These are phyloP conservation scores for Anarhynchus alexandrinus DNA, from an alignment of 2,113 vertebrate genomes.

Conservation along the genomic window DNA sequence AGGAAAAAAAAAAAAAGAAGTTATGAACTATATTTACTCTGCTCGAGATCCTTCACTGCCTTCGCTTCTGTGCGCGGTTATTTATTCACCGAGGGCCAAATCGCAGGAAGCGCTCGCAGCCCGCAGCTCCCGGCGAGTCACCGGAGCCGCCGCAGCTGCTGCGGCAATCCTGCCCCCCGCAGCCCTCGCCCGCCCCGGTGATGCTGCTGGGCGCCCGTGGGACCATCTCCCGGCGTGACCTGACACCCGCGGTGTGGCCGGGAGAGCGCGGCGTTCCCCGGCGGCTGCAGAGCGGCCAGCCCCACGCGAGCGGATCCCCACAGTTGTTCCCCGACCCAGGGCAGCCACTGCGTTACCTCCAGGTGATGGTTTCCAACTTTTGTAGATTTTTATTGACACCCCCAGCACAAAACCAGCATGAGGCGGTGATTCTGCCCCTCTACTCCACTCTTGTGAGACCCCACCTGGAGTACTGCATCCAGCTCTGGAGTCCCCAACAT, in stretches of 20 bases:
- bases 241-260: fast-evolving
- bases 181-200: fast-evolving
- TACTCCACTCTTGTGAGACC: no score
- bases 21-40: conserved; percentile 43
- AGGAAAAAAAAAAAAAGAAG: background rate
- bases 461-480: no score
- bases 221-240: fast-evolving
- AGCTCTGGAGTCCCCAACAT: no score
- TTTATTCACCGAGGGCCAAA: background rate
- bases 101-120: background rate
- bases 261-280: fast-evolving
- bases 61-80: background rate
- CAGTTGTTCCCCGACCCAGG: fast-evolving
- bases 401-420: background rate
- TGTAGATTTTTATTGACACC: background rate
- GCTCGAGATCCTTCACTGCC: background rate
- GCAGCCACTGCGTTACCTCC: background rate
- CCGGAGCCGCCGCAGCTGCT: background rate
- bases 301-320: fast-evolving
- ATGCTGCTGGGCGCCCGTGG: background rate
- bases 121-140: background rate
- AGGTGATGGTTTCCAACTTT: background rate
- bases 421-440: no score
- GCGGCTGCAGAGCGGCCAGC: fast-evolving
- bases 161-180: fast-evolving